Conservation (phyloP, 2,797 vertebrate genomes). For the Babyrousa celebensis region DNA sequence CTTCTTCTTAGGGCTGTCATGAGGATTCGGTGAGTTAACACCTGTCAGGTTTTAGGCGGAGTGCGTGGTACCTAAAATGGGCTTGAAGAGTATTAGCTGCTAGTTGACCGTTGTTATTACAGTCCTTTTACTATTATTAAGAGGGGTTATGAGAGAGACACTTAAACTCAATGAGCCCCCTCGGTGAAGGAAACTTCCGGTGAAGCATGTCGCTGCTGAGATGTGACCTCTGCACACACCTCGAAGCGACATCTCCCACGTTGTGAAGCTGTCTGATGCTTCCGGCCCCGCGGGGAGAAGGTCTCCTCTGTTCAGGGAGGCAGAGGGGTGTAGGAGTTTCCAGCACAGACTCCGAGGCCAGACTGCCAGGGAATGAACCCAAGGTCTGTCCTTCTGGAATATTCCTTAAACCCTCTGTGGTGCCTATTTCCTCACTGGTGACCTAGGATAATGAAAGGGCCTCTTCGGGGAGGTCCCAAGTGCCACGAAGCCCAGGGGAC, state of each 20-base stretch:
- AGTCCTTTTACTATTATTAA: too few species aligned
- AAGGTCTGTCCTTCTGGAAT: neutral
- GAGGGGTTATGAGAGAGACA: neutral
- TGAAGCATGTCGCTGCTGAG: neutral
- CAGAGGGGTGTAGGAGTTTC: neutral
- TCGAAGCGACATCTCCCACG: rapidly evolving
- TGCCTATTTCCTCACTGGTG: neutral
- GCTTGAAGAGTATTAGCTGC: neutral
- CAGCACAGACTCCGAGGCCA: neutral
- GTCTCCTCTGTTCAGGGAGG: neutral
- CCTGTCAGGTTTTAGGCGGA: neutral
- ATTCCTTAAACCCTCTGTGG: neutral
- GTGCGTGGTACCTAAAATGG: neutral
- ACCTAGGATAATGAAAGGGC: neutral
- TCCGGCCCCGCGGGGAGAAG: too few species aligned
- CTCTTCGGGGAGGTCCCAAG: neutral
- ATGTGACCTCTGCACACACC: neutral
- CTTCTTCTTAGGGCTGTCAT: neutral
- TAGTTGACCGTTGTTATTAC: too few species aligned
- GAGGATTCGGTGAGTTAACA: neutral
- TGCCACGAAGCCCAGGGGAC: neutral
- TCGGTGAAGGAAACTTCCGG: neutral
- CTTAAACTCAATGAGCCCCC: neutral
- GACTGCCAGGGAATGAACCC: neutral
- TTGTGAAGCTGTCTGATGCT: neutral